phyloP scores from a whole-genome alignment of 2,113 vertebrate genomes.

The Elanoides forficatus region DNA sequence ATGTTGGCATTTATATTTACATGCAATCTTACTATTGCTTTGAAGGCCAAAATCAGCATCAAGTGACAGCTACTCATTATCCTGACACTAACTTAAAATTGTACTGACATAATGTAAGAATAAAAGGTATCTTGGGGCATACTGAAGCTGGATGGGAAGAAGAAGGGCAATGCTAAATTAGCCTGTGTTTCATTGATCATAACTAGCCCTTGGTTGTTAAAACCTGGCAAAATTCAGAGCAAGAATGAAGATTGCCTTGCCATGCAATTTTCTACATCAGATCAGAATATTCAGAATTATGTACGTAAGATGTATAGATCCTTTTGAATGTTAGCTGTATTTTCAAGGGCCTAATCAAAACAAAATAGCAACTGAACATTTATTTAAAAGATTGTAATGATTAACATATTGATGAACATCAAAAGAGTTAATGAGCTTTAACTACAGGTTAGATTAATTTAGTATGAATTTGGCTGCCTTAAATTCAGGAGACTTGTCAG shows the following conservation, averaged over 20 bases:
- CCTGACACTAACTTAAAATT: slow-evolving; percentile 27
- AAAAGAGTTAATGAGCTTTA: slow-evolving; percentile 36
- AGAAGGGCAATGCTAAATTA: neutral
- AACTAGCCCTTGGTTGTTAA: neutral
- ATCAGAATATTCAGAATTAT: slow-evolving; percentile 29
- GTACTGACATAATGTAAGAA: neutral
- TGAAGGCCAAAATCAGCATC: slow-evolving; percentile 11
- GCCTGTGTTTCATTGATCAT: neutral
- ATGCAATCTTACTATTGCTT: neutral
- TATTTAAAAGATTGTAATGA: slow-evolving; percentile 39
- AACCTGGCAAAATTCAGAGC: slow-evolving; percentile 24
- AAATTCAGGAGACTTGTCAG: neutral
- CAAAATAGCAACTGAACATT: neutral
- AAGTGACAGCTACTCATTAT: slow-evolving; percentile 6
- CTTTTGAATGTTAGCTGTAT: slow-evolving; percentile 42
- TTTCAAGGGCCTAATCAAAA: slow-evolving; percentile 38
- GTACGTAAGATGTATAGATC: slow-evolving; percentile 15
- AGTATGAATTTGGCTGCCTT: neutral
- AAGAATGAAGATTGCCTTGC: neutral
- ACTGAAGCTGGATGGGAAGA: neutral
- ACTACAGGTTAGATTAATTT: neutral
- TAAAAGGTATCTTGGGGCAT: slow-evolving; percentile 1
- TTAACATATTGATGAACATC: slow-evolving; percentile 40
- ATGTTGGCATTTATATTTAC: neutral
- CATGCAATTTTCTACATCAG: slow-evolving; percentile 28